Conservation (phyloP, 1,140 invertebrate species). For the Cydia strobilella region DNA sequence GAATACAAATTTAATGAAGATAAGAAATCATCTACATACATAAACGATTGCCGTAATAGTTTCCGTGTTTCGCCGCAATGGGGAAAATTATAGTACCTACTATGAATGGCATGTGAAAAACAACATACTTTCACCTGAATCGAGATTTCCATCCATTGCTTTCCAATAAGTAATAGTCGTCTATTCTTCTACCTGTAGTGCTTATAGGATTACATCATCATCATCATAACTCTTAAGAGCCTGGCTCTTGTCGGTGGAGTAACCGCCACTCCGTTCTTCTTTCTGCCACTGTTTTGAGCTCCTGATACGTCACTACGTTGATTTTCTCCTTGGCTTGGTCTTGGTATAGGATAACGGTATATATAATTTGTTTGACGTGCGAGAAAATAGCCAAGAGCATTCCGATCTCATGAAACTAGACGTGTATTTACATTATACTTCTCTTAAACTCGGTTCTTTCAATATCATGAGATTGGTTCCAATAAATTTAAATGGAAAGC, state of each 20-base stretch:
- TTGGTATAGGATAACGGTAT: conserved; percentile 13
- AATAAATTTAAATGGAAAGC: not conserved
- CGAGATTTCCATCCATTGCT: conserved; percentile 69
- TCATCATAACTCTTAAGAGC: too few relatives aligned
- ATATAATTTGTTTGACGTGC: conserved; percentile 21
- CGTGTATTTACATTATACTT: conserved; percentile 24
- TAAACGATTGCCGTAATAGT: conserved; percentile 39
- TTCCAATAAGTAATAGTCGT: conserved; percentile 64
- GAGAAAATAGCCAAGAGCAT: conserved; percentile 23
- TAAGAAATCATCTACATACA: conserved; percentile 48
- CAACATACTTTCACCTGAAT: conserved; percentile 55
- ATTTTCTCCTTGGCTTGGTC: too few relatives aligned
- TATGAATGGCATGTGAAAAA: conserved; percentile 43
- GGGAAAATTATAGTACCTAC: conserved; percentile 50
- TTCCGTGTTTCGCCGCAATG: conserved; percentile 52
- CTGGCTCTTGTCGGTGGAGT: too few relatives aligned
- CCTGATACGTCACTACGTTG: too few relatives aligned
- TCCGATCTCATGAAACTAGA: conserved; percentile 3
- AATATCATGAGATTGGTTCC: conserved; percentile 10
- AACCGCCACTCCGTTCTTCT: too few relatives aligned
- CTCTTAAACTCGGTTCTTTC: conserved; percentile 6
- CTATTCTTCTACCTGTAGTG: conserved; percentile 42
- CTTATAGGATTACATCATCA: conserved; percentile 23
- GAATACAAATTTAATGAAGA: conserved; percentile 48
- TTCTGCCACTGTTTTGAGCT: too few relatives aligned